Evolutionary conservation across 2,888 invertebrate species (phyloP), one percentile per base, ranked within the genome.

Genomic region (Eupithecia dodoneata): DNA sequence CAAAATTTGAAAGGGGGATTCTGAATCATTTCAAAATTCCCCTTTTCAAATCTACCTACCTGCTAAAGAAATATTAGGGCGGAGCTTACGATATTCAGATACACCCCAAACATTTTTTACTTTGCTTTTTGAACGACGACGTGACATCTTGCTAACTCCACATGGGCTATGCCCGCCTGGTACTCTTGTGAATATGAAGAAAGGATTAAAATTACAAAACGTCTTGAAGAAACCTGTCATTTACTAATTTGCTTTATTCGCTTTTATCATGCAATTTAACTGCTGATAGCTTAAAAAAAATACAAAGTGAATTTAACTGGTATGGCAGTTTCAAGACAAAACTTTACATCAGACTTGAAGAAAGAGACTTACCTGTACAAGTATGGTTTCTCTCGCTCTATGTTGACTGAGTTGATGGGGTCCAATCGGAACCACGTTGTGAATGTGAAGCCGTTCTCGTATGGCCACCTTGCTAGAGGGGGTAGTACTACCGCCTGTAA

Each of bases 381-480:
- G 94, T 99, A 99, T 63, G 99, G 99, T 94, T 99, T 99, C 95
- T 99, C 99, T 86, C 99, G 96, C 95, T 99, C 99, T 90, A 99
- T 99, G 96, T 99, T 99, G 92, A 99, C 99, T 78, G 99, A 99
- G 96, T 99, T 99, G 94, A 99, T 98, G 88, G 99, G 99, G 96
- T 99, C 99, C 90, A 99, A 96, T 81, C 99, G 97, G 93, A 99
- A 98, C 99, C 99, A 99, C 86, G 99, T 99, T 87, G 99, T 98
- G 95, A 99, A 99, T 74, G 99, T 99, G 97, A 99, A 99, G 78
- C 99, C 99, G 95, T 97, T 99, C 95, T 99, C 99, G 95, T 99
- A 98, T 59, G 99, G 99, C 99, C 99, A 99, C 92, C 98, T 97
- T 81, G 99, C 98, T 89, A 99, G 96, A 30, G 99, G 99, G 74